Percentiles rank a stretch among this genome's conserved stretches.
Conservation (phyloP, 23 tunicate species). For the Halocynthia roretzi region DNA sequence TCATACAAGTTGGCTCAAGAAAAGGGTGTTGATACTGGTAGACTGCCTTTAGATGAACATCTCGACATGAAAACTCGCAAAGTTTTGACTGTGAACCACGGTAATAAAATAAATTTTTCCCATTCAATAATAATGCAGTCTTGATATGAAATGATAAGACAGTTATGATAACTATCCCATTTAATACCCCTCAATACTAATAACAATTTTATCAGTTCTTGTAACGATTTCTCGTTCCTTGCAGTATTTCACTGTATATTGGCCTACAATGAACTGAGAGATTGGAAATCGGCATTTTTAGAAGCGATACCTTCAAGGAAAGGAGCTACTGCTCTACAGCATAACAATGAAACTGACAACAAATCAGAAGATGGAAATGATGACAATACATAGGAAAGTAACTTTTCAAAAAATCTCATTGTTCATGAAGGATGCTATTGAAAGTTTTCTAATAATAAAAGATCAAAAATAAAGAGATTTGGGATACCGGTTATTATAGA, state of each 20-base stretch:
- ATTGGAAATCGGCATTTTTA: slow-evolving; percentile 79
- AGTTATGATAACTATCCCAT: no score
- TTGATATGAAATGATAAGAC: no score
- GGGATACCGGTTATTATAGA: no score
- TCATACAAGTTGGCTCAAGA: slow-evolving; percentile 49
- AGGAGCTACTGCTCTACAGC: slow-evolving; percentile 8
- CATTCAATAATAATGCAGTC: no score
- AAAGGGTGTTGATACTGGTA: slow-evolving; percentile 39
- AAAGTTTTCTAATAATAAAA: no score
- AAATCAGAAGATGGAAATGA: no score
- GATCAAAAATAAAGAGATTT: no score
- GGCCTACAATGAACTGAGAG: slow-evolving; percentile 39
- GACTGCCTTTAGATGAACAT: slow-evolving; percentile 77
- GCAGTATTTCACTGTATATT: slow-evolving; percentile 75
- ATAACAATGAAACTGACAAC: no score
- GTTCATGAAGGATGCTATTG: no score
- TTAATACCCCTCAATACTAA: neutral
- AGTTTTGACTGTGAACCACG: slow-evolving; percentile 89
- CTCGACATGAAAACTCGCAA: slow-evolving; percentile 73
- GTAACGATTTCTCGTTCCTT: neutral
- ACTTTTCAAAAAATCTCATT: no score
- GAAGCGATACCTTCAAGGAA: slow-evolving; percentile 71
- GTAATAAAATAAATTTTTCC: slow-evolving; percentile 16
- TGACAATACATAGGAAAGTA: no score
- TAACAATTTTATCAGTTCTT: neutral